Conservation (phyloP, 2,888 invertebrate genomes). For the Ochlodes sylvanus region DNA sequence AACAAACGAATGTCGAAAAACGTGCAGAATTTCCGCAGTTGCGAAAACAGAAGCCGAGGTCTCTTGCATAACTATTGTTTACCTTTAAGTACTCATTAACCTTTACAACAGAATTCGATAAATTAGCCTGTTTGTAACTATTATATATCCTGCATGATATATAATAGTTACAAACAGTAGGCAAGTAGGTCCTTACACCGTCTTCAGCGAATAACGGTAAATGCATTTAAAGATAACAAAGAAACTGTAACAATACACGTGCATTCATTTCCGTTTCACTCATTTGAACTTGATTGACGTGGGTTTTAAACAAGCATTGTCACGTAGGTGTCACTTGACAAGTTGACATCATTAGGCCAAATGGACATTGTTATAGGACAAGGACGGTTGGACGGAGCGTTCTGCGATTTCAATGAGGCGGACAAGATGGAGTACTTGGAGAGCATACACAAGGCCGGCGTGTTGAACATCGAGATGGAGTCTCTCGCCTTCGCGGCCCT, state of each 20-base stretch:
- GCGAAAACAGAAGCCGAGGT: no score
- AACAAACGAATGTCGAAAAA: no score
- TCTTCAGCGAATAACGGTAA: no score
- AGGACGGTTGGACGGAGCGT: constrained; percentile 97
- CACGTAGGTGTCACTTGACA: not conserved
- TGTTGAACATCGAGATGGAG: constrained; percentile 99
- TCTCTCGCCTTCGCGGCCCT: constrained; percentile 96
- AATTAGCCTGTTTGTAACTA: no score
- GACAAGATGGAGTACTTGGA: constrained; percentile 96
- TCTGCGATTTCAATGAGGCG: constrained; percentile 96
- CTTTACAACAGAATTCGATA: no score
- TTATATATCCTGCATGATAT: no score
- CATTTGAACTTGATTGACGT: not conserved
- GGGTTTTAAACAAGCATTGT: not conserved
- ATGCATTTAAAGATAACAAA: not conserved
- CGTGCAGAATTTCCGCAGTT: no score
- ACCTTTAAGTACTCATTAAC: no score
- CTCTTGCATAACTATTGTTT: no score
- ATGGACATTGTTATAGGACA: constrained; percentile 86
- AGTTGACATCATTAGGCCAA: not conserved
- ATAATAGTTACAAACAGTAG: no score
- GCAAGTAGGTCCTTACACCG: no score
- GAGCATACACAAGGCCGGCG: constrained; percentile 90
- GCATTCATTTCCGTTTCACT: constrained; percentile 7
- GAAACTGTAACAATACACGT: not conserved